These are phyloP conservation scores for Chrysodeixis includens DNA, from an alignment of 2,888 invertebrate species.

Conservation along the genomic window DNA sequence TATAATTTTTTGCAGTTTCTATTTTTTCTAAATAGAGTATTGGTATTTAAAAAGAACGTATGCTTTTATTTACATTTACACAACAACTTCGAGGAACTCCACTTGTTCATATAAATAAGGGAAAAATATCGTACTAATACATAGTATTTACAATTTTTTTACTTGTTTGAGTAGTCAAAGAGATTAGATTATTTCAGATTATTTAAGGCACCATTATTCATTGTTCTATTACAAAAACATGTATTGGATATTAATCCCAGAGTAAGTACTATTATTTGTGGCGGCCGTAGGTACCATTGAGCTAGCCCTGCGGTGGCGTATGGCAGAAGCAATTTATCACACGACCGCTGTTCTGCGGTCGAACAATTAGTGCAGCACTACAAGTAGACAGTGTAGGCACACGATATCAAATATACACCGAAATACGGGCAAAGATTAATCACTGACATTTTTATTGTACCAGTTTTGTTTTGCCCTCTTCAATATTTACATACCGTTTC, in stretches of 20 bases:
- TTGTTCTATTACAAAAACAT: background rate
- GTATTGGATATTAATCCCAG: background rate
- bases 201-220: too few species aligned
- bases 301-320: constrained; percentile 39
- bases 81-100: too few species aligned
- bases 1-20: too few species aligned
- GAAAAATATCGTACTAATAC: too few species aligned
- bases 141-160: too few species aligned
- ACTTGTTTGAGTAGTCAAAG: too few species aligned
- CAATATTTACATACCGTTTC: too few species aligned
- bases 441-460: background rate
- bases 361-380: constrained; percentile 55
- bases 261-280: background rate
- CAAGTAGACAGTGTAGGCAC: background rate
- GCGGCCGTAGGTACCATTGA: constrained; percentile 34
- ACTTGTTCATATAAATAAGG: too few species aligned
- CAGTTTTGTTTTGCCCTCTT: background rate
- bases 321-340: constrained; percentile 54
- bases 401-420: background rate
- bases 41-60: too few species aligned
- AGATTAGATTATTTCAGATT: too few species aligned
- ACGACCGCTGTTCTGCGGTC: constrained; percentile 53
- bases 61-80: too few species aligned
- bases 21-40: too few species aligned
- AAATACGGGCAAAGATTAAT: background rate